Evolutionary conservation across 2,797 vertebrate genomes (phyloP).

Genomic region (Paguma larvata): DNA sequence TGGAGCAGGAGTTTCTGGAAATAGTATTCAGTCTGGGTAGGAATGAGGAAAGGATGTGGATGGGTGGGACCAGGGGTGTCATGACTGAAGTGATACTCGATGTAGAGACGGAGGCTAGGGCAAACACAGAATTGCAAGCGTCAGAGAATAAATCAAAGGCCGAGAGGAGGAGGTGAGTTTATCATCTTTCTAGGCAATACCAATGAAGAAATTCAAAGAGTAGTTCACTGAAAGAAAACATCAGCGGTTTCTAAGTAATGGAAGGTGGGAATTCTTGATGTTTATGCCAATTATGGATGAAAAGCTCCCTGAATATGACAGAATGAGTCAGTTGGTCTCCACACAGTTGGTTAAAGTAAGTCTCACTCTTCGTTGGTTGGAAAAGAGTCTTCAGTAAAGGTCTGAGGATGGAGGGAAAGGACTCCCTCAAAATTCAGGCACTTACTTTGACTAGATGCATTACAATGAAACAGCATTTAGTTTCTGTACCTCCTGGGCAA

Average conservation of each 20-base stretch:
- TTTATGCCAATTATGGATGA: slow-evolving; percentile 15
- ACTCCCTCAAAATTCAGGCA: neutral
- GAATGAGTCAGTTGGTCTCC: neutral
- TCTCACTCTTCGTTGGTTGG: neutral
- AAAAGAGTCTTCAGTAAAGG: neutral
- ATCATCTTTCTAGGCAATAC: neutral
- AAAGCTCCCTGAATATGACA: neutral
- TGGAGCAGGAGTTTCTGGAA: neutral
- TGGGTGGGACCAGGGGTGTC: neutral
- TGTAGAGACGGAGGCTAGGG: neutral
- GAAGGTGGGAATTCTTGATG: neutral
- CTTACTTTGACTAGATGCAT: neutral
- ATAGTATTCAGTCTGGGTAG: neutral
- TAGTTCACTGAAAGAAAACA: neutral
- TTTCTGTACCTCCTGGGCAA: neutral
- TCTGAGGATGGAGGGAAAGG: neutral
- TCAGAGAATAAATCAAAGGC: neutral
- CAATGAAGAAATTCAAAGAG: neutral
- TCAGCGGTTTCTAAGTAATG: neutral
- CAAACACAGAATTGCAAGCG: neutral
- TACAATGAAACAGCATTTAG: neutral
- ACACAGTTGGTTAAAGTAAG: neutral
- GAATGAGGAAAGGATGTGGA: neutral
- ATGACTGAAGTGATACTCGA: neutral
- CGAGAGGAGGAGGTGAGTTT: neutral